Evolutionary conservation across 2,888 invertebrate species (phyloP).

Genomic region (Autographa pulchrina): DNA sequence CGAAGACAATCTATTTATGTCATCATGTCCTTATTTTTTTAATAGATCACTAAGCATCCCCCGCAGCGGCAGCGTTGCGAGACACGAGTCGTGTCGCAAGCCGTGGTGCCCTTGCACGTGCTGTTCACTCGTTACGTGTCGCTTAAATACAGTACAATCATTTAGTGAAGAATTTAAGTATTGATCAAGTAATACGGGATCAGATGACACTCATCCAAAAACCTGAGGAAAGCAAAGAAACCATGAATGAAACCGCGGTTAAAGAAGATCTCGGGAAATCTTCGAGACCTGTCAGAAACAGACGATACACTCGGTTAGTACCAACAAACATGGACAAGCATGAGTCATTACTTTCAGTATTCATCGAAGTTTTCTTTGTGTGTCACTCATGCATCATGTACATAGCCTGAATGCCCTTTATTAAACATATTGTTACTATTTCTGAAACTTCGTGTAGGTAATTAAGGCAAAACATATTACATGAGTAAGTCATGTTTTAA

Average conservation of each 20-base stretch:
- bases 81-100: constrained; percentile 82
- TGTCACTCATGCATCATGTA: constrained; percentile 70
- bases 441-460: constrained; percentile 4
- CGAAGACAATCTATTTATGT: constrained; percentile 87
- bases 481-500: constrained; percentile 33
- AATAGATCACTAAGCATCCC: constrained; percentile 88
- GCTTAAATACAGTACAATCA: constrained; percentile 52
- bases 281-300: constrained; percentile 92
- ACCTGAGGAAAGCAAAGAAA: constrained; percentile 67
- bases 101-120: constrained; percentile 85
- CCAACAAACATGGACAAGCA: constrained; percentile 59
- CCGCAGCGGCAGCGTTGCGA: constrained; percentile 83
- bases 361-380: constrained; percentile 83
- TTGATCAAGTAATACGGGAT: constrained; percentile 55
- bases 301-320: constrained; percentile 92
- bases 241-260: constrained; percentile 77
- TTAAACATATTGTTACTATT: constrained; percentile 45
- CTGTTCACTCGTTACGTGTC: constrained; percentile 62
- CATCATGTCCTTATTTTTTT: constrained; percentile 89
- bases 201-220: constrained; percentile 84
- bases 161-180: constrained; percentile 52
- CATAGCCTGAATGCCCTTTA: constrained; percentile 65
- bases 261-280: constrained; percentile 87
- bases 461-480: constrained; percentile 25
- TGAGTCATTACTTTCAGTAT: constrained; percentile 84